Evolutionary conservation across 2,113 vertebrate species (phyloP).

Genomic region (Sinocyclocheilus rhinocerous): DNA sequence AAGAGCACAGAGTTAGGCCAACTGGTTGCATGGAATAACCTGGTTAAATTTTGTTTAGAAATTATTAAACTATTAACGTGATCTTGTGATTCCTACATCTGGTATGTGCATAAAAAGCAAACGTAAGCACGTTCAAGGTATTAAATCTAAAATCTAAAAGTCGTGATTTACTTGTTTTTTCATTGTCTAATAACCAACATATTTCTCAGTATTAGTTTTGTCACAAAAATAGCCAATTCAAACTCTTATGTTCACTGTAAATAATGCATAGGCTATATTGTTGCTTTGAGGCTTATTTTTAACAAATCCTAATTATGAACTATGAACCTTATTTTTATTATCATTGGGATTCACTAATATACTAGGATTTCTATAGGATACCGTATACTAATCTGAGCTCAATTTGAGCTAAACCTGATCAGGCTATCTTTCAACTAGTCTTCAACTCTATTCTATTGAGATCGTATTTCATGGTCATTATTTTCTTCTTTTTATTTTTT

Average conservation of each 20-base stretch:
- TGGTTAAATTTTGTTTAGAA: too few relatives aligned
- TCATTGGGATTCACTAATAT: background rate
- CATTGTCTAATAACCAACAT: background rate
- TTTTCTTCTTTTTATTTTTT: background rate
- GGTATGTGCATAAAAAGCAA: background rate
- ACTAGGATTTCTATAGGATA: too few relatives aligned
- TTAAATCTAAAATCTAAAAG: background rate
- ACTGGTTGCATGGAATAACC: too few relatives aligned
- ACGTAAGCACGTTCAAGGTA: background rate
- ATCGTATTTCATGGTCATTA: constrained; percentile 12
- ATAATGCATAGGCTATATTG: background rate
- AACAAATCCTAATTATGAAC: too few relatives aligned
- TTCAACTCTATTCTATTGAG: background rate
- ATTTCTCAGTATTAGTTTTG: background rate
- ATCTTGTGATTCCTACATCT: background rate
- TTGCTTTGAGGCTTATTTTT: background rate
- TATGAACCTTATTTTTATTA: too few relatives aligned
- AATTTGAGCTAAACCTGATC: background rate
- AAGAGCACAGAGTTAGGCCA: background rate
- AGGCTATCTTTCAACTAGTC: background rate
- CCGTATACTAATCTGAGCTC: too few relatives aligned
- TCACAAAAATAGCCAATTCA: background rate
- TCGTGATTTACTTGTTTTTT: background rate
- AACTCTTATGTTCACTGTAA: background rate
- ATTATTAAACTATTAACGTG: background rate